Evolutionary conservation across 1,140 invertebrate genomes (phyloP).

Genomic region (Wasmannia auropunctata): DNA sequence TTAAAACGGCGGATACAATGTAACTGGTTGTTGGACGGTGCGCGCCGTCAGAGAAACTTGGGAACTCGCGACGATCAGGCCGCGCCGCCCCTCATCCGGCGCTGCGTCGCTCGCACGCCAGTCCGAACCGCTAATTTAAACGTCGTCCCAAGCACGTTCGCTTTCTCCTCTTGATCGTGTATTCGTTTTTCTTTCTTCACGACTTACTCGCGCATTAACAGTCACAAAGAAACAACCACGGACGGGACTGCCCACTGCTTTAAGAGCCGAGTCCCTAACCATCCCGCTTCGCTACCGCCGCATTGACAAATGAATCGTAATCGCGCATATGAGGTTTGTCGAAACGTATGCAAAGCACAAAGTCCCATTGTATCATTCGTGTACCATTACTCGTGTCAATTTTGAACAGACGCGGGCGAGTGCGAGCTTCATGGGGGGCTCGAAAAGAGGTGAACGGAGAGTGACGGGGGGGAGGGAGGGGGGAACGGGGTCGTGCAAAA

Average conservation of each 20-base stretch:
- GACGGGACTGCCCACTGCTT: not conserved
- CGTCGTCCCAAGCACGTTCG: slow-evolving; percentile 43
- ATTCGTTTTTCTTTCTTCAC: slow-evolving; percentile 40
- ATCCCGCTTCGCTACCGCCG: not conserved
- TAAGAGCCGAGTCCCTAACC: not conserved
- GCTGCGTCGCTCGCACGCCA: slow-evolving; percentile 2
- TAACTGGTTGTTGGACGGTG: slow-evolving; percentile 56
- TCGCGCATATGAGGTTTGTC: not conserved
- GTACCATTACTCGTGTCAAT: slow-evolving; percentile 15
- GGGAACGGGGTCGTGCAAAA: not conserved
- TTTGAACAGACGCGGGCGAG: not conserved
- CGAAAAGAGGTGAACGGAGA: not conserved
- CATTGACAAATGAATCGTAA: slow-evolving; percentile 16
- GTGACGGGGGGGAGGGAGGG: not conserved
- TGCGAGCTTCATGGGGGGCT: not conserved
- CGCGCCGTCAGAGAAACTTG: slow-evolving; percentile 59
- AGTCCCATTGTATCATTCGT: slow-evolving; percentile 28
- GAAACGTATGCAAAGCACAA: slow-evolving; percentile 20
- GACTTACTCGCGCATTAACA: not conserved
- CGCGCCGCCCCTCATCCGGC: slow-evolving; percentile 19
- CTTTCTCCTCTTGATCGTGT: slow-evolving; percentile 55
- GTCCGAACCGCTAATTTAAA: slow-evolving; percentile 65
- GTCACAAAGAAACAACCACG: slow-evolving; percentile 14
- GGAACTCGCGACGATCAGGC: slow-evolving; percentile 36
- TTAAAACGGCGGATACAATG: slow-evolving; percentile 68